Evolutionary conservation across 92 coral and sea anemone genomes (phyloP), one percentile per base, ranked within the genome.

Genomic region (Ricordea florida): DNA sequence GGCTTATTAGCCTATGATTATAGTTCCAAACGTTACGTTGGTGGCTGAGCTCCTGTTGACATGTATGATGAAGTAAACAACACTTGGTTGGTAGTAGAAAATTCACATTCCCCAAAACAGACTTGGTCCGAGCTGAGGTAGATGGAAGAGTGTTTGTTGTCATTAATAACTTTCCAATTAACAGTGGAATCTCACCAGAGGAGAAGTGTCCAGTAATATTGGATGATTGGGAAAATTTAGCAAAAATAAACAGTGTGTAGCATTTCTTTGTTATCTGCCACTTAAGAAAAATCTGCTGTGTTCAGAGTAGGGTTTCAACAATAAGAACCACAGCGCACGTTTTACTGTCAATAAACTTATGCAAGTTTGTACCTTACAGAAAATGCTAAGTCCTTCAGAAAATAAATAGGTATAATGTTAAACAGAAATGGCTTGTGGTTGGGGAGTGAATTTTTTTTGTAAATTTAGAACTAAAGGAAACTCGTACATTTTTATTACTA

Each of bases 111-210:
- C 81, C 31, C 38, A 26, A 15, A 80, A 60, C 45, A 38, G 9
- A 0, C 62, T 70, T 6, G 57, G 72, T 37, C 80, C 80, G n/a
- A 0, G 57, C 71, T 4, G 73, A 71, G 50, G 20, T 64, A 14
- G 63, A 29, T 10, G 80, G 56, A 20, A 70, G 61, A 57, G 81
- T 80, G 6, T 80, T 53, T 27, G 69, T 80, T 37, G 23, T 80
- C 73, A 30, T 36, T 4, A 57, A 65, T 28, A 3, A 1, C 0
- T 36, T 65, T 29, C 80, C 62, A 43, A 2, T 58, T n/a, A 80
- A 80, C 48, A 80, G 85, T 32, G 81, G 73, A 59, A 48, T 71
- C 25, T 9, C 85, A 11, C 79, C 69, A 35, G 85, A 69, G 4
- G 45, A 79, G 36, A 32, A 35, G 23, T 57, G 69, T 45, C 79